Evolutionary conservation across 2,113 vertebrate species (phyloP), one percentile per base, ranked within the genome.

Genomic region (Acrocephalus kingi): DNA sequence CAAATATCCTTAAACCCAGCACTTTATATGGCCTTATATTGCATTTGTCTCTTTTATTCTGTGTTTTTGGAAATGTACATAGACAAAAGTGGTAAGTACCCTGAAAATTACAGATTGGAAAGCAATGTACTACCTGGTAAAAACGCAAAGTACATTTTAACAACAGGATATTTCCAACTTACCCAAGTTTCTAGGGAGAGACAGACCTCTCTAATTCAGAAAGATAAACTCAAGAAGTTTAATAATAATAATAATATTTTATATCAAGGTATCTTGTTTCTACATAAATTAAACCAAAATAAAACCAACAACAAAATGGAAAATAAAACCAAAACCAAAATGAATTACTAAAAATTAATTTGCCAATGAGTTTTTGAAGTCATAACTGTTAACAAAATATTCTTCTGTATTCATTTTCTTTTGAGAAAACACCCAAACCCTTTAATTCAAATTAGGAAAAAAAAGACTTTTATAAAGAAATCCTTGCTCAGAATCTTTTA

Each of bases 171-270:
- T 49, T 67, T 58, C 8, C 10, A 67, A 21, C 2, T 51, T 30
- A 16, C 7, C 2, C 7, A 30, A 21, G 11, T 51, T 58, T 76
- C 35, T 31, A 31, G 35, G 51, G 13, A 49, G 10, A 41, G 12
- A 10, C 19, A 18, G n/a, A 75, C 6, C 3, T 39, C 28, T 41
- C 13, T 49, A 66, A 66, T 66, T 49, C 31, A 49, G 35, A 75
- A 75, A 30, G 43, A 56, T 1, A 41, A 56, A 24, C 24, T 24
- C 0, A 0, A 73, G 35, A 41, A n/a, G 13, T 39, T 39, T 39
- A 39, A 39, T 39, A 39, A 39, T 39, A 39, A 39, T 39, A 39
- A 39, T 66, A 15, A 30, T 85, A 0, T 24, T 56, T 49, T 66
- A 41, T 20, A 24, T 3, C 8, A 56, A 56, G 35, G 24, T 19